These are phyloP conservation scores for Pilophorus perplexus DNA, from an alignment of 2,888 invertebrate genomes.

Conservation along the genomic window DNA sequence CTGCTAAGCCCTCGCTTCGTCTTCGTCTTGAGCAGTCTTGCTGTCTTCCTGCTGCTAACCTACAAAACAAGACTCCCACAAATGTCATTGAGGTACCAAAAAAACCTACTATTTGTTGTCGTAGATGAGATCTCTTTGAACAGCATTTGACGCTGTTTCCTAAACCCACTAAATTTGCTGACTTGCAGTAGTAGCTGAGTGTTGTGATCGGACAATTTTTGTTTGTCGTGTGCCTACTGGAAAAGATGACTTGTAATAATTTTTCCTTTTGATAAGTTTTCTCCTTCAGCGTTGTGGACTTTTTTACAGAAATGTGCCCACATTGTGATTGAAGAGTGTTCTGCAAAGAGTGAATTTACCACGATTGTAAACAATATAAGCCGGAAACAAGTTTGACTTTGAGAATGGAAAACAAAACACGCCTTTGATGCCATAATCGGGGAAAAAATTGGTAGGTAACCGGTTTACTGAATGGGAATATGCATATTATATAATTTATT, in stretches of 20 bases:
- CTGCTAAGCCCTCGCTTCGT: constrained; percentile 35
- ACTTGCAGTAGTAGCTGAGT: constrained; percentile 32
- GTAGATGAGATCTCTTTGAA: constrained; percentile 22
- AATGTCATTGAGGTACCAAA: not conserved
- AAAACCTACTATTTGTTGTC: constrained; percentile 7
- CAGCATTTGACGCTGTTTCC: constrained; percentile 7
- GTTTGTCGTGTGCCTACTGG: constrained; percentile 21
- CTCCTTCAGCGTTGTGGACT: constrained; percentile 31
- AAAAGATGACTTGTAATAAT: no score
- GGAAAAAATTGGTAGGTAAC: no score
- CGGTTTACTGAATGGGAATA: no score
- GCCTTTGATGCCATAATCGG: no score
- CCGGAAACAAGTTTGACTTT: no score
- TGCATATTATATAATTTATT: no score
- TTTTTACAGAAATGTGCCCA: constrained; percentile 40
- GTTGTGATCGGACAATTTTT: constrained; percentile 29
- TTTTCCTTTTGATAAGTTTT: no score
- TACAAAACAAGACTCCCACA: not conserved
- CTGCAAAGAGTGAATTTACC: constrained; percentile 34
- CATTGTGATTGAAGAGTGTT: constrained; percentile 40
- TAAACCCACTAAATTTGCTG: constrained; percentile 15
- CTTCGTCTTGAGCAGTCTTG: constrained; percentile 28
- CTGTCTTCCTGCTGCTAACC: constrained; percentile 22
- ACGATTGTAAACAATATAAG: not conserved
- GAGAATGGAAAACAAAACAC: no score